Evolutionary conservation across 2,888 invertebrate genomes (phyloP), one percentile per base, ranked within the genome.

Genomic region (Leptopterna dolabrata): DNA sequence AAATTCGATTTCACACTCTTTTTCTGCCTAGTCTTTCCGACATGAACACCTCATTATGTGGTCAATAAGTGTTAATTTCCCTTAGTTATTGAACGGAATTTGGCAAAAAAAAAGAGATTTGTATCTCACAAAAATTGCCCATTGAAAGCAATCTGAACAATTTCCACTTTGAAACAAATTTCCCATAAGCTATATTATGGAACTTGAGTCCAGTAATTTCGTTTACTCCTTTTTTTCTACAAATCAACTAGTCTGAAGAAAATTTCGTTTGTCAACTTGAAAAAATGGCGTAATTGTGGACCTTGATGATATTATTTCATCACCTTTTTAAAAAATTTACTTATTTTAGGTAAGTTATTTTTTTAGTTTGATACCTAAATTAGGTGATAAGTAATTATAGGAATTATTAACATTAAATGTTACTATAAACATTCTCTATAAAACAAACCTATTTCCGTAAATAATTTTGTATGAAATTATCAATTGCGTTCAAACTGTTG

Each of bases 261-360:
- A 83, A 70, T 36, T 81, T 83, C n/a, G 81, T 81, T 78, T 83
- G 83, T 83, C 70, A 41, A 70, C 55, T 47, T 83, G 41, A 70
- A 41, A 70, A 43, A 45, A 43, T 78, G 16, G 83, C 63, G 70
- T 78, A 78, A 78, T 78, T 78, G 78, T 78, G 83, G 70, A 63
- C 83, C 70, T 45, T 83, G 83, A 83, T 83, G 83, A 83, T 83
- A 43, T 41, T 70, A 36, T 83, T 70, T 83, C 83, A 83, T 83
- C 83, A 63, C 70, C 29, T 70, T 70, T 70, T 70, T 30, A 24
- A 27, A 45, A 83, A 83, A 70, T 63, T 41, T 55, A 70, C 83
- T 83, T 83, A 83, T 83, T 83, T 83, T 83, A 83, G 83, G 70
- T 83, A 47, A 83, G 83, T 83, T 83, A 83, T 83, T 83, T 83